Conservation (phyloP, 2,888 invertebrate species). For the Xylophagus ater region DNA sequence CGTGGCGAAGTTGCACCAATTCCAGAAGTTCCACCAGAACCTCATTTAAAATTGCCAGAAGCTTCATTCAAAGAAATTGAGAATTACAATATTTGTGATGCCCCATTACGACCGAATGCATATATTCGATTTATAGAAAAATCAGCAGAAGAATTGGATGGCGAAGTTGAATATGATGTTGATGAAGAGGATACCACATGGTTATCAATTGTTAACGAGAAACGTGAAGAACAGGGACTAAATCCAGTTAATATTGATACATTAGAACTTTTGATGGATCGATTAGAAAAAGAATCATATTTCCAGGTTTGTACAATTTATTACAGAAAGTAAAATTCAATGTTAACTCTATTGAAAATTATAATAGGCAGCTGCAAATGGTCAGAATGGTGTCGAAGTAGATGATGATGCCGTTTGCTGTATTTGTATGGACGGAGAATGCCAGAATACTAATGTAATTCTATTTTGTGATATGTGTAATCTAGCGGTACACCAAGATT, state of each 20-base stretch:
- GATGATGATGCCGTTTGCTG: constrained; percentile 98
- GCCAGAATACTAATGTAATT: constrained; percentile 96
- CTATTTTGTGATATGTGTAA: constrained; percentile 99
- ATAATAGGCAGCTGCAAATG: constrained; percentile 52
- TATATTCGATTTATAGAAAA: constrained; percentile 92
- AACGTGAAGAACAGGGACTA: constrained; percentile 58
- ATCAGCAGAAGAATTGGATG: constrained; percentile 86
- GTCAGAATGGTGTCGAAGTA: constrained; percentile 63
- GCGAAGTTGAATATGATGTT: constrained; percentile 90
- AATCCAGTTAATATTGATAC: constrained; percentile 75
- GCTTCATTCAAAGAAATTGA: constrained; percentile 59
- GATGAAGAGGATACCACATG: constrained; percentile 97
- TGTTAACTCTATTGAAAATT: constrained; percentile 6
- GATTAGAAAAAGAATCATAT: constrained; percentile 94
- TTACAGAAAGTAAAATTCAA: constrained; percentile 10
- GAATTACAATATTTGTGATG: constrained; percentile 70
- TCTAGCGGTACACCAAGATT: constrained; percentile 96
- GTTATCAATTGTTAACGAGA: constrained; percentile 80
- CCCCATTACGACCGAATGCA: constrained; percentile 73
- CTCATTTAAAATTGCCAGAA: constrained; percentile 51
- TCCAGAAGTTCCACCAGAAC: constrained; percentile 36
- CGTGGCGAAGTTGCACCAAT: constrained; percentile 33
- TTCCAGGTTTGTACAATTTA: constrained; percentile 54
- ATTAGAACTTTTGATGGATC: constrained; percentile 92
- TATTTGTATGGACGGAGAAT: constrained; percentile 98